Conservation (phyloP, 2,888 invertebrate species). For the Zygogramma bicolorata region DNA sequence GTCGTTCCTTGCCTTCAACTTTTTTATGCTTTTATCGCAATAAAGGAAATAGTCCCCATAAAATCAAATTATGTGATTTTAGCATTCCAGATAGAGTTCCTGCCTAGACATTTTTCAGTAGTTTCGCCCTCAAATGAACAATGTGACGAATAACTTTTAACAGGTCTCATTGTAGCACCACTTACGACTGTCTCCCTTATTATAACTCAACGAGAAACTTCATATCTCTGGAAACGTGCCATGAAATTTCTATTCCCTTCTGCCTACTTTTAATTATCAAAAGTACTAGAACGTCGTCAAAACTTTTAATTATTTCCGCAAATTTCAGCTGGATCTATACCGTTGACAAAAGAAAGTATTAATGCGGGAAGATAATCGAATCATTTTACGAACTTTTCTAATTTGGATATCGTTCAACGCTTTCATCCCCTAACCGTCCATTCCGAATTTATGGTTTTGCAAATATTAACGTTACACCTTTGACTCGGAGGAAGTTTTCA, state of each 20-base stretch:
- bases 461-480: conserved; percentile 5
- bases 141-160: background rate
- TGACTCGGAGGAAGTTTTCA: background rate
- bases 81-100: no score
- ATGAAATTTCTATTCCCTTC: background rate
- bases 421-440: background rate
- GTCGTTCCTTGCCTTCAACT: no score
- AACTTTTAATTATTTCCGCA: conserved; percentile 2
- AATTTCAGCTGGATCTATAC: background rate
- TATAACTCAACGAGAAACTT: background rate
- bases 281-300: conserved; percentile 4
- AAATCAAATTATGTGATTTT: no score
- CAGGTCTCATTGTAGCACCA: background rate
- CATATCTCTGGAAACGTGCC: background rate
- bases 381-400: background rate
- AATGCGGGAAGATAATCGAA: background rate
- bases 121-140: no score
- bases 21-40: no score
- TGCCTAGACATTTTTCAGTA: no score
- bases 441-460: background rate
- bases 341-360: conserved; percentile 3
- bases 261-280: background rate
- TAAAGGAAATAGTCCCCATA: no score
- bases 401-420: background rate
- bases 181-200: background rate